These are phyloP conservation scores for Cephus rjabovi DNA, from an alignment of 2,888 invertebrate species.

Conservation along the genomic window DNA sequence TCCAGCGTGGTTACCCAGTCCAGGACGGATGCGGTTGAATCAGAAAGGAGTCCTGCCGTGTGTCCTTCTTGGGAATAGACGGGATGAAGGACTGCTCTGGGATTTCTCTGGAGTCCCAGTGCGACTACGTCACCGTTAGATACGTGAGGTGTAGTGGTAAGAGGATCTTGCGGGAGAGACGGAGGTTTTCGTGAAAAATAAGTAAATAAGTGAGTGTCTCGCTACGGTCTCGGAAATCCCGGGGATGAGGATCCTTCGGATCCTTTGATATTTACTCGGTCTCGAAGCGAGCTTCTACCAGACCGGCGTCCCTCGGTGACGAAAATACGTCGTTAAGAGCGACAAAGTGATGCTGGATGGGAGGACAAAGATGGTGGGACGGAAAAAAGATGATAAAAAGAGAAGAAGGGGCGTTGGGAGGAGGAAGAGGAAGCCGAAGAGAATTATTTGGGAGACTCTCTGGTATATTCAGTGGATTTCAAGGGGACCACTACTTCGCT, in stretches of 20 bases:
- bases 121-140: neutral
- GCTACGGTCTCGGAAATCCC: slow-evolving; percentile 26
- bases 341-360: neutral
- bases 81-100: slow-evolving; percentile 31
- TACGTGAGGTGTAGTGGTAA: neutral
- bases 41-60: slow-evolving; percentile 24
- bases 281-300: neutral
- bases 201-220: neutral
- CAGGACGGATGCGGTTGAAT: neutral
- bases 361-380: neutral
- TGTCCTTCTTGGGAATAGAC: slow-evolving; percentile 20
- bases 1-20: too few species aligned
- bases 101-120: slow-evolving; percentile 18
- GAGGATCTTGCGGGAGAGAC: neutral
- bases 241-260: neutral
- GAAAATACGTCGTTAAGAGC: neutral
- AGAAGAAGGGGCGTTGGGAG: accelerated
- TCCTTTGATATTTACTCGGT: neutral
- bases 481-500: too few species aligned
- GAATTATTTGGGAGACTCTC: neutral
- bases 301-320: neutral
- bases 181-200: neutral
- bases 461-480: too few species aligned
- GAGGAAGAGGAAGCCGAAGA: neutral
- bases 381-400: neutral